Base-by-base conservation (phyloP, 2,797 vertebrate species). In the Spizella passerina region DNA sequence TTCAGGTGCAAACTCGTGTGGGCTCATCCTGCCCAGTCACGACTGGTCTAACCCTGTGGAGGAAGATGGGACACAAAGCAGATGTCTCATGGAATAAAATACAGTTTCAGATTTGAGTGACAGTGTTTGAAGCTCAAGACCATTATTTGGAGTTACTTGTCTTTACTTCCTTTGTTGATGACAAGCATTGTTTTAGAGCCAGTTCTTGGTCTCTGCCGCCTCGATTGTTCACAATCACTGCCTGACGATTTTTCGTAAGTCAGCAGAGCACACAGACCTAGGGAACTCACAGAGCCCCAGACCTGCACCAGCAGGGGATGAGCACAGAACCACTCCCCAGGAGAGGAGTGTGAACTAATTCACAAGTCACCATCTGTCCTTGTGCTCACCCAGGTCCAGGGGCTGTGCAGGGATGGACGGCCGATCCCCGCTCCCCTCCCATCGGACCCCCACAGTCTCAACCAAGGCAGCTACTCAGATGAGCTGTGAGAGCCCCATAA, bases 321-420 rank as follows among this genome's bases (percentile, higher is more conserved):
- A 55, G 82, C 92, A 83, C 22, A 39, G 53, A 71, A 64, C 15
- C 26, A n/a, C 36, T 18, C 38, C 50, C 70, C 36, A 24, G 26
- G 69, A 86, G 52, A 90, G 41, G 1, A 27, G 44, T 7, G 78
- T 12, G 21, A 24, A 64, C 29, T 44, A 39, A 5, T 10, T n/a
- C 14, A 0, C 5, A 57, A 36, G 5, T 56, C 68, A 38, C 6
- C 65, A 3, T 7, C 19, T 20, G 64, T 70, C 68, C 44, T 16
- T 5, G 30, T 1, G 13, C 46, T 24, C 66, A 44, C 4, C 34
- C 71, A 24, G 4, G 21, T 0, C 4, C 8, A 0, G 47, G 52
- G n/a, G 19, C 56, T 2, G 13, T 1, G 1, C n/a, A 21, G 34
- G 68, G 65, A 53, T 1, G 23, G n/a, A 17, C 0, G 0, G 53